phyloP scores from a whole-genome alignment of 2,888 invertebrate genomes.

The Siphlonurus alternatus region DNA sequence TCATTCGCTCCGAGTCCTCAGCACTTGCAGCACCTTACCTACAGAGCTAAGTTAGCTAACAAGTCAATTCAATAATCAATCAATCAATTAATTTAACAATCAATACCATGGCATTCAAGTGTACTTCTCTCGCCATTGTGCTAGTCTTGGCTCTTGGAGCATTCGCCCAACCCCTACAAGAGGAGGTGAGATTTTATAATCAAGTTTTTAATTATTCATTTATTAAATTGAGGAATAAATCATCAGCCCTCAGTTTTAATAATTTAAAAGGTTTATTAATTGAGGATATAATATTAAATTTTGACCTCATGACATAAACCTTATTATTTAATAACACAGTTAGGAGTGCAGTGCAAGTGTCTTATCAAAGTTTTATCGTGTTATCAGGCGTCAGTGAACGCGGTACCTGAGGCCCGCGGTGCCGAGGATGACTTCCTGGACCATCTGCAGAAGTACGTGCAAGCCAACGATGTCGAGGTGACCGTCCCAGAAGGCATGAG shows the following conservation, averaged over 20 bases:
- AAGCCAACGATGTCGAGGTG: conserved; percentile 63
- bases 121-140: background rate
- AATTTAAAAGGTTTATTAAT: background rate
- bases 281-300: background rate
- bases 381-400: background rate
- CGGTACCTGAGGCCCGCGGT: conserved; percentile 20
- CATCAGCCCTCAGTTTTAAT: background rate
- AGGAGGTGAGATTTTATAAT: background rate
- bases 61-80: background rate
- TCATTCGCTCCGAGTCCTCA: background rate
- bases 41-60: too few species aligned
- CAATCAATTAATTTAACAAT: background rate
- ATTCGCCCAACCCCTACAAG: conserved; percentile 33
- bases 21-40: background rate
- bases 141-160: conserved; percentile 18
- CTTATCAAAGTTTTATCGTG: background rate
- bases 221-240: background rate
- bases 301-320: background rate
- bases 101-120: background rate
- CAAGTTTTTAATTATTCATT: too few species aligned
- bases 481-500: conserved; percentile 36
- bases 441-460: conserved; percentile 50
- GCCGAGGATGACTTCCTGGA: conserved; percentile 45
- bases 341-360: too few species aligned
- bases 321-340: too few species aligned